Evolutionary conservation across 53 echinoderm and acorn worm species (phyloP), one percentile per base, ranked within the genome.

Genomic region (Apostichopus leukothele): DNA sequence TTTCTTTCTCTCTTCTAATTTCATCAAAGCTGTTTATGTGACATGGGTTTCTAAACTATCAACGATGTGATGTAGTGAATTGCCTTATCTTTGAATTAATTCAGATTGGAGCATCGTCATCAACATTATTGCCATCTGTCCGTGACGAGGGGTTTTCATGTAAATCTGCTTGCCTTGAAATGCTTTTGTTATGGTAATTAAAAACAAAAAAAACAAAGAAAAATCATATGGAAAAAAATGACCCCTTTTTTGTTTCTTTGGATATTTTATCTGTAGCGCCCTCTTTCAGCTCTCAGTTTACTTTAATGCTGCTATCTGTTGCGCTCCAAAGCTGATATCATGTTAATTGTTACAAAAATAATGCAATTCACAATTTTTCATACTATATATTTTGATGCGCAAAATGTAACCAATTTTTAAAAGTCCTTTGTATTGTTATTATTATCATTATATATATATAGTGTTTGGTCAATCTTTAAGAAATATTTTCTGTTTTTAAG

Each of bases 311-410:
- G 18, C 71, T 71, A 71, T 18, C 20, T 71, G 71, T 81, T 5
- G 55, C 55, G 54, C 9, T 81, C 81, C 81, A 81, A 57, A 57
- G 81, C 81, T 81, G 81, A 81, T 81, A 55, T 81, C 81, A 21
- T 59, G 81, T 81, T 81, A 81, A 81, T 81, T 81, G 81, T 81
- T 81, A 81, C 81, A 81, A 54, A 81, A 81, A 81, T 81, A 81
- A 81, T 81, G 81, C 81, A 81, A 81, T 81, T 81, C 81, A 81
- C 81, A 51, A 51, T 81, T 81, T 71, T 81, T 81, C 81, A 81
- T 81, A 81, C 81, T 81, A 81, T 81, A 81, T 81, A 81, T 81
- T 81, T 81, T 81, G 81, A 81, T 81, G 81, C 81, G 81, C 81
- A 81, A 81, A 71, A 81, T 81, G 81, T 81, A 81, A 81, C 81